These are phyloP conservation scores for Osmoderma eremita DNA, from an alignment of 2,888 invertebrate genomes.

Conservation along the genomic window DNA sequence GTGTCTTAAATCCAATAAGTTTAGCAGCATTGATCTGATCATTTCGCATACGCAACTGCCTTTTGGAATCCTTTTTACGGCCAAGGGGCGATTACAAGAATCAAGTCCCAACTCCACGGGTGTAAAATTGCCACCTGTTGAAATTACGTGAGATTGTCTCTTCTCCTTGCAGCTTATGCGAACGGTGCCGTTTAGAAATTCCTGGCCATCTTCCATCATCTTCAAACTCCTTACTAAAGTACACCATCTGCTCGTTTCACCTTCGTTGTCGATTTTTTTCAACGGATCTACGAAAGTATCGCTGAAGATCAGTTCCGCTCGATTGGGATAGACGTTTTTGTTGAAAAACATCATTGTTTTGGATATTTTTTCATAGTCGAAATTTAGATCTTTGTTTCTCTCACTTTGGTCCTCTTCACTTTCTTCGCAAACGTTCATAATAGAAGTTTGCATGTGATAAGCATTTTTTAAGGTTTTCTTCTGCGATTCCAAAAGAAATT, in stretches of 20 bases:
- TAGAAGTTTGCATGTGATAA: slow-evolving; percentile 54
- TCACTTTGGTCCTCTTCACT: slow-evolving; percentile 44
- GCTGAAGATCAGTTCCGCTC: slow-evolving; percentile 37
- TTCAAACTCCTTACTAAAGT: slow-evolving; percentile 51
- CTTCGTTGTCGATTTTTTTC: slow-evolving; percentile 41
- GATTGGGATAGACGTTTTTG: slow-evolving; percentile 38
- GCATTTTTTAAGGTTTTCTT: slow-evolving; percentile 53
- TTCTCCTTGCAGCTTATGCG: slow-evolving; percentile 52
- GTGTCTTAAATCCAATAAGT: slow-evolving; percentile 55
- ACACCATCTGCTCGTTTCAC: slow-evolving; percentile 51
- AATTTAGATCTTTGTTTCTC: slow-evolving; percentile 39
- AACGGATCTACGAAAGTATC: slow-evolving; percentile 41
- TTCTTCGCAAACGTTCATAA: slow-evolving; percentile 53
- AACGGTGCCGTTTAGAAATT: slow-evolving; percentile 53
- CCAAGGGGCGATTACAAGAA: slow-evolving; percentile 54
- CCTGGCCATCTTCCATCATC: slow-evolving; percentile 49
- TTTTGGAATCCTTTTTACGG: slow-evolving; percentile 54
- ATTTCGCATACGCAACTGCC: slow-evolving; percentile 52
- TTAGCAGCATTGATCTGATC: slow-evolving; percentile 54
- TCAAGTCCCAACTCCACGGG: slow-evolving; percentile 60
- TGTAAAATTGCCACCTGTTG: slow-evolving; percentile 60
- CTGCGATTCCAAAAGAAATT: slow-evolving; percentile 47
- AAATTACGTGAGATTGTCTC: slow-evolving; percentile 53
- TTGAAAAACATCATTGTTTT: slow-evolving; percentile 44
- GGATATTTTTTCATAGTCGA: slow-evolving; percentile 39